phyloP scores from a whole-genome alignment of 1,140 invertebrate genomes.

The Drosophila athabasca region DNA sequence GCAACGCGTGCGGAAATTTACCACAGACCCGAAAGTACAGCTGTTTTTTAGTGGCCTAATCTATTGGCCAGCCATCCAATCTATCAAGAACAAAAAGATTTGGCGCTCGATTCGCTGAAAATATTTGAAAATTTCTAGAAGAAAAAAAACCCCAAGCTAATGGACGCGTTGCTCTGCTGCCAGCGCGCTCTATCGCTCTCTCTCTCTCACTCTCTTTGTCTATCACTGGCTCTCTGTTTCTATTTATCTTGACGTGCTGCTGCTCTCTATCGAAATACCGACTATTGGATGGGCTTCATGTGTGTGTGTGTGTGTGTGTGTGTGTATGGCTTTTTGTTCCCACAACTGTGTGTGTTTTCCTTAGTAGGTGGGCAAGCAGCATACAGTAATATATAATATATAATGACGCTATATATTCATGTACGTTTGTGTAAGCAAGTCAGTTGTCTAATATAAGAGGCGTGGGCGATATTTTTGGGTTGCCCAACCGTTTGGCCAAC shows the following conservation, averaged over 20 bases:
- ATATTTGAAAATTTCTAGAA: conserved; percentile 76
- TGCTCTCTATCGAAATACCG: conserved; percentile 17
- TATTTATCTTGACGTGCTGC: conserved; percentile 5
- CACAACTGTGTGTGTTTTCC: conserved; percentile 6
- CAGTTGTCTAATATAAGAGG: conserved; percentile 32
- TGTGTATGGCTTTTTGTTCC: background rate
- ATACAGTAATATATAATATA: conserved; percentile 34
- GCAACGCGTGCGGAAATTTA: conserved; percentile 48
- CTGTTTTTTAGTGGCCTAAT: conserved; percentile 60
- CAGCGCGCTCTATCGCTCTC: no score
- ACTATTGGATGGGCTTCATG: background rate
- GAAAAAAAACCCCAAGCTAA: conserved; percentile 30
- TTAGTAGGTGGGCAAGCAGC: conserved; percentile 44
- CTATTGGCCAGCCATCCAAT: conserved; percentile 45
- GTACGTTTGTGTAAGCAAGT: conserved; percentile 42
- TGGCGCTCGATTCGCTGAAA: conserved; percentile 24
- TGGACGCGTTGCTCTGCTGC: conserved; percentile 8
- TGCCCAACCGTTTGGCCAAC: conserved; percentile 57
- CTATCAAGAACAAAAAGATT: conserved; percentile 48
- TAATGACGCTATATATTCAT: conserved; percentile 24
- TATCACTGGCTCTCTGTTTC: conserved; percentile 3
- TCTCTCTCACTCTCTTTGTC: background rate
- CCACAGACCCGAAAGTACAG: conserved; percentile 36
- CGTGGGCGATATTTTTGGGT: conserved; percentile 61
- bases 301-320: background rate